Base-by-base conservation (phyloP, 2,113 vertebrate species). In the Platanista minor region DNA sequence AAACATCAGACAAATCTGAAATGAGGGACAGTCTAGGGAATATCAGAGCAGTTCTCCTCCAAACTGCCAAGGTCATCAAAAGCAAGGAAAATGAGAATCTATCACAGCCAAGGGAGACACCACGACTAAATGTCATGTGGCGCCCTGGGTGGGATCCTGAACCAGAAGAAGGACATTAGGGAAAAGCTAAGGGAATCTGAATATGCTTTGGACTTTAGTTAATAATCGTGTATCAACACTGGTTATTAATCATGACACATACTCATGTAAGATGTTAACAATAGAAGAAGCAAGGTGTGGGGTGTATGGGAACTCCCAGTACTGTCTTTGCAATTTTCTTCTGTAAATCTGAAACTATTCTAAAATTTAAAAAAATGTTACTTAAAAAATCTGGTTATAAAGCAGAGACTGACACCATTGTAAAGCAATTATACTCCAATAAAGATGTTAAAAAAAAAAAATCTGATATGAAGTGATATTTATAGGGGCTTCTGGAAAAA, bases 41-140 rank as follows among this genome's bases (percentile, higher is more conserved):
- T 11, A 25, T n/a, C 23, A 8, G 72, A 27, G 25, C 31, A 49
- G 27, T 14, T 1, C 33, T 82, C 52, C 61, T 81, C 77, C 15
- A 57, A 57, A 29, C 39, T 8, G 11, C 2, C 43, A 7, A 23
- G 20, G 12, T 27, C 31, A 4, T 12, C 12, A 17, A 27, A 72
- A 18, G 11, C 20, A n/a, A 69, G 8, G 31, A 8, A 15, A 17
- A 9, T 57, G 8, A 67, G 57, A 66, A n/a, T 54, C 15, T 27
- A 2, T 23, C 41, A 7, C 49, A 12, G 23, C 14, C 25, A 20
- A 11, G 4, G 23, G 18, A 13, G 27, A 23, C 6, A 2, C 1
- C 31, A 59, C 1, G 14, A 27, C 67, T 78, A 5, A 21, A 61
- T 13, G 66, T 18, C 41, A 41, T 1, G 25, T 25, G 17, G 54